These are phyloP conservation scores for Hydrozoanthus tunicans DNA, from an alignment of 64 coral and sea anemone species.

Conservation along the genomic window DNA sequence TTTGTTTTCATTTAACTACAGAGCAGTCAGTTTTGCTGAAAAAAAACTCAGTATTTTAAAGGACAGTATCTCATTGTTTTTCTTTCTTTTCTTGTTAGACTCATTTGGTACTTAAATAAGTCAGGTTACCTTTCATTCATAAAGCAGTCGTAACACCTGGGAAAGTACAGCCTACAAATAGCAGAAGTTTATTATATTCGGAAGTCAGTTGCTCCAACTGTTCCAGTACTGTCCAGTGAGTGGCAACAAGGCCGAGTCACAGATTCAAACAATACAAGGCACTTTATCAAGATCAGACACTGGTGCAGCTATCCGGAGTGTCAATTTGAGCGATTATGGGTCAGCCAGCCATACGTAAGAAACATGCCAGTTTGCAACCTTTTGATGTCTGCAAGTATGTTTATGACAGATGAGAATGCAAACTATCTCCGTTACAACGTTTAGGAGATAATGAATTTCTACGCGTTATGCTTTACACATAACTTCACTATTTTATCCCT, in stretches of 20 bases:
- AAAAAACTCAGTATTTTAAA: slow-evolving; percentile 10
- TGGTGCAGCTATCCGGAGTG: not conserved
- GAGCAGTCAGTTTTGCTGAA: slow-evolving; percentile 17
- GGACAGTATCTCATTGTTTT: not conserved
- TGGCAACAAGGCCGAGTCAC: not conserved
- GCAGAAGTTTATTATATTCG: not conserved
- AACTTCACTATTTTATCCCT: too few species aligned
- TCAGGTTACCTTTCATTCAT: too few species aligned
- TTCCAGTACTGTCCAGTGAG: not conserved
- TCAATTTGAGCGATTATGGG: not conserved
- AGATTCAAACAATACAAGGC: not conserved
- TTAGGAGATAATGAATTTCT: too few species aligned
- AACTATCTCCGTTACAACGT: too few species aligned
- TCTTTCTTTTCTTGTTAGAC: not conserved
- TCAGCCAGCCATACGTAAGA: slow-evolving; percentile 7
- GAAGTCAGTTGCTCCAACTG: not conserved
- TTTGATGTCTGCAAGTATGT: slow-evolving; percentile 31
- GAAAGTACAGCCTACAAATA: not conserved
- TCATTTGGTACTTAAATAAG: too few species aligned
- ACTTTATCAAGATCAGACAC: slow-evolving; percentile 10
- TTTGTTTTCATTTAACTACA: slow-evolving; percentile 20
- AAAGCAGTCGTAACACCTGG: too few species aligned
- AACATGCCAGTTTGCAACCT: slow-evolving; percentile 11
- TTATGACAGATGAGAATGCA: not conserved
- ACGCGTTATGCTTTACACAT: too few species aligned